These are phyloP conservation scores for Campoplex capitator DNA, from an alignment of 2,888 invertebrate species.

Conservation along the genomic window DNA sequence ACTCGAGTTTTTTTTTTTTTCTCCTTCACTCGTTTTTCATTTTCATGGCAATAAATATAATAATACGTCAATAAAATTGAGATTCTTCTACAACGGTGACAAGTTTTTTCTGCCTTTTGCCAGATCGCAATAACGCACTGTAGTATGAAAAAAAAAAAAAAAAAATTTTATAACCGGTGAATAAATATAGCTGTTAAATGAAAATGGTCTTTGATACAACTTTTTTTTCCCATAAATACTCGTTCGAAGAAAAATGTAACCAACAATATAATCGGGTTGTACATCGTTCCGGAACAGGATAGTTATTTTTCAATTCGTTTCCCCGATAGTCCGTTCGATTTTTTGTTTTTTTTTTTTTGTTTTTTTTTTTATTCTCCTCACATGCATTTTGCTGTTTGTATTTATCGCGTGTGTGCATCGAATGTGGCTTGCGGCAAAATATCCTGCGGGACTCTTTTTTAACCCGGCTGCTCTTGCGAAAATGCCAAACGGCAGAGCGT, in stretches of 20 bases:
- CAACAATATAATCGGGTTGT: background rate
- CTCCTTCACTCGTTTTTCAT: background rate
- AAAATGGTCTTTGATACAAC: background rate
- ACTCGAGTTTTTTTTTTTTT: background rate
- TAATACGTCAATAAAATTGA: background rate
- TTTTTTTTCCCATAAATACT: constrained; percentile 6
- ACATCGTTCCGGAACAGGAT: constrained; percentile 3
- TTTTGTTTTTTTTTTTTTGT: background rate
- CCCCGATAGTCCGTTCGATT: background rate
- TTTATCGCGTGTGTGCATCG: constrained; percentile 26
- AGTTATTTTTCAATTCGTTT: constrained; percentile 59
- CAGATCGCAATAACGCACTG: background rate
- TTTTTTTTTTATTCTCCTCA: background rate
- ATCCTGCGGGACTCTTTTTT: constrained; percentile 43
- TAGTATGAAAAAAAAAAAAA: background rate
- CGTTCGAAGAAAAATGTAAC: background rate
- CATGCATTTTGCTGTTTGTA: constrained; percentile 30
- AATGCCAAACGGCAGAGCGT: constrained; percentile 52
- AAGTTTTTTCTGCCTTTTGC: background rate
- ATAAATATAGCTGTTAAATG: no score
- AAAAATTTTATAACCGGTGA: background rate
- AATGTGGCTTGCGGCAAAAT: constrained; percentile 52
- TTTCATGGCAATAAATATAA: background rate
- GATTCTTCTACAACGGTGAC: background rate
- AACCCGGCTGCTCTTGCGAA: constrained; percentile 3